Base-by-base conservation (phyloP, 2,113 vertebrate genomes). In the Piliocolobus tephrosceles region DNA sequence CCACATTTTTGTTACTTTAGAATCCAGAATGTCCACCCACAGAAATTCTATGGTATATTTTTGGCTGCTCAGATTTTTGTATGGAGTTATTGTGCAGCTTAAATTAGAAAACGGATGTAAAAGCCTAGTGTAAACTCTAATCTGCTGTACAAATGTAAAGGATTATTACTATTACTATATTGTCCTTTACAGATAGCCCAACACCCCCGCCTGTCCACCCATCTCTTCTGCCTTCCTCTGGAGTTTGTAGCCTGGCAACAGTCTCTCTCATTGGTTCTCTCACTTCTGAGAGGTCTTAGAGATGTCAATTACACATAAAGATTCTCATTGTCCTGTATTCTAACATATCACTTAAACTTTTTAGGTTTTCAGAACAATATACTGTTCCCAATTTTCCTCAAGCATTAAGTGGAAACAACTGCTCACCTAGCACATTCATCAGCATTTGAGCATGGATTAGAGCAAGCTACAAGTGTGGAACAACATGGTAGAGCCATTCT, bases 81-180 rank as follows among this genome's bases (percentile, higher is more conserved):
- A 88, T 6, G 75, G 75, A 92, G 75, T 83, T 96, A 87, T 90
- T 97, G 75, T 80, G 30, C 30, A 61, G 88, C 92, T 96, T 96
- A 93, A 97, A 95, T 97, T 94, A 91, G 96, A 94, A 97, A 92
- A 72, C 3, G 35, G 90, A 80, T 68, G 25, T 95, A 58, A 96
- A 96, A 97, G 79, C 78, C 73, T 50, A 27, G n/a, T 89, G 93
- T 95, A 81, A 91, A 97, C 86, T 90, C 35, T 93, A 94, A 96
- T 97, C 91, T 90, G 79, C 52, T 85, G 30, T 25, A 93, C 20
- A 88, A 90, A 90, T 55, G 72, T 90, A 52, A 70, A 92, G 70
- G 92, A 90, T 96, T 97, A 96, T 97, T 95, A 97, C 84, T 94
- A 87, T 97, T 92, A 98, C 94, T 97, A 96, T 85, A 81, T 0